Conservation (phyloP, 2,888 invertebrate species). For the Aplocera efformata region DNA sequence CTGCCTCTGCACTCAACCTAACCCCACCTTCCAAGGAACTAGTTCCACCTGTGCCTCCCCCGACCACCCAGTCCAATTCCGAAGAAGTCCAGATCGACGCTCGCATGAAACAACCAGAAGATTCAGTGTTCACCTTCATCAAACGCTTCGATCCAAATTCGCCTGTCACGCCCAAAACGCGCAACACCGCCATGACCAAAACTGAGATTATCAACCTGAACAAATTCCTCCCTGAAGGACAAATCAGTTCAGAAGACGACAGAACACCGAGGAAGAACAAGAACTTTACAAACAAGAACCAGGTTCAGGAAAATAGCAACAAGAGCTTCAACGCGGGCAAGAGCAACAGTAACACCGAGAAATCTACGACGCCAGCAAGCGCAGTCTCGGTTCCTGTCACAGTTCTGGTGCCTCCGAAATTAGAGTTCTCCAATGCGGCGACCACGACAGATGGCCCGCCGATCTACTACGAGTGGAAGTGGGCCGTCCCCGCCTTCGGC, state of each 20-base stretch:
- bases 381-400: constrained; percentile 43
- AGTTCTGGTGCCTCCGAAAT: constrained; percentile 78
- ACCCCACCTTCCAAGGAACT: constrained; percentile 49
- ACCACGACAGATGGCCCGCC: constrained; percentile 82
- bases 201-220: constrained; percentile 64
- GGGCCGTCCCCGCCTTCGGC: constrained; percentile 82
- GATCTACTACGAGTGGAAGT: constrained; percentile 84
- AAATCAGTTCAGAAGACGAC: constrained; percentile 64
- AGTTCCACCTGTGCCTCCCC: constrained; percentile 47
- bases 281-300: constrained; percentile 48
- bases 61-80: constrained; percentile 40
- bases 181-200: constrained; percentile 50
- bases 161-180: constrained; percentile 54
- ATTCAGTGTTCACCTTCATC: constrained; percentile 64
- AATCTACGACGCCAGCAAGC: constrained; percentile 36
- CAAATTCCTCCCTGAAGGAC: constrained; percentile 59
- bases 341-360: constrained; percentile 52
- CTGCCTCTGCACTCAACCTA: constrained; percentile 25
- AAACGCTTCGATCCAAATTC: constrained; percentile 72
- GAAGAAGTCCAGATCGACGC: constrained; percentile 42
- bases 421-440: constrained; percentile 54
- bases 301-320: constrained; percentile 44
- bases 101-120: constrained; percentile 36
- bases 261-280: constrained; percentile 55
- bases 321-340: constrained; percentile 44